Base-by-base conservation (phyloP, 2,797 vertebrate species). In the Clarias fuscus region DNA sequence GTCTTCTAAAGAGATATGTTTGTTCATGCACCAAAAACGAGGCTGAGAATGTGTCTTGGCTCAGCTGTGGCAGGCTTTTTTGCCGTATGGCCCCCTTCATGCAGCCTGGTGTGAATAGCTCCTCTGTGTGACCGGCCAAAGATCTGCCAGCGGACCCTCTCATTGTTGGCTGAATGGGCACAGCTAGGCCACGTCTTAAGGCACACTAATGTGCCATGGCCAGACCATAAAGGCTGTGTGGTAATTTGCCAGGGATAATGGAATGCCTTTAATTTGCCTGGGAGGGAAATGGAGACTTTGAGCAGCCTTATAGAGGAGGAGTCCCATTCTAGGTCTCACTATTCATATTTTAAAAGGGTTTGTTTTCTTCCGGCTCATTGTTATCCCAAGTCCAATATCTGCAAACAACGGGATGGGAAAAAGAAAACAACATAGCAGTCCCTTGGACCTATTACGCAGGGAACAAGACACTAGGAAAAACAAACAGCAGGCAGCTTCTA, bases 181-280 rank as follows among this genome's bases (percentile, higher is more conserved):
- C 91, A 92, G 94, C 94, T 94, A 94, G 87, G 93, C 94, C 94
- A 95, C 90, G 91, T 94, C 94, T 92, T 95, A 95, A 96, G 92
- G 91, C 92, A 88, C 94, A 92, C 93, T 97, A 96, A 97, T 95
- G 94, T 93, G 93, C 95, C 96, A 90, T 96, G 95, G 94, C 92
- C 89, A 91, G 86, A 91, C 94, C 94, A 97, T 93, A 95, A 95
- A 94, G 94, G 93, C 93, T 90, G 91, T 86, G 92, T 93, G 94
- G 95, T 95, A 94, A 96, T 96, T 95, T 96, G 94, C 95, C 95
- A 95, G 91, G 93, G 95, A 95, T 96, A 96, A 97, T 96, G 96
- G 94, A 92, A 93, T 92, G 92, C 92, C 93, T 91, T 94, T 94
- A 95, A 95, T 95, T 94, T 90, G 92, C 89, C 92, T 88, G 88